A percentile compares a stretch with the other conserved stretches of the same genome.
Evolutionary conservation across 2,797 vertebrate genomes (phyloP).

Genomic region (Tinamus major): DNA sequence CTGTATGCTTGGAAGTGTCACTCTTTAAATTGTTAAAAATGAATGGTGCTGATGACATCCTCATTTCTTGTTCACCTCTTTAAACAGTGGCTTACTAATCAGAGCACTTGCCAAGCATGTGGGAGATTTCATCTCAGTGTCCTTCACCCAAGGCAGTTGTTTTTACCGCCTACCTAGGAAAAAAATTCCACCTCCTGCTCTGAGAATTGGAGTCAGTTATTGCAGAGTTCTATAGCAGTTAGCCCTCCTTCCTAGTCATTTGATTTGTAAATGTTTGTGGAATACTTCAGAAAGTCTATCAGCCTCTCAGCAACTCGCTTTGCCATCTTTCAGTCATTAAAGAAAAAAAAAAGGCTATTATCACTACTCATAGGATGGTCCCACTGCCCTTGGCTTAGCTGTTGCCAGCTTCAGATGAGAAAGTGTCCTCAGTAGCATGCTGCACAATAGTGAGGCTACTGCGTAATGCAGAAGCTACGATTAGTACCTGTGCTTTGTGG

Average conservation of each 20-base stretch:
- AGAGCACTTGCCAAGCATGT: not conserved
- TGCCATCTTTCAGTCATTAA: not conserved
- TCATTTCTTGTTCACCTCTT: not conserved
- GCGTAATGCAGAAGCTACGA: not conserved
- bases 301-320: not conserved
- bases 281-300: not conserved
- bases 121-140: not conserved
- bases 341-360: not conserved
- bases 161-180: not conserved
- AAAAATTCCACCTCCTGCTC: not conserved
- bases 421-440: accelerated
- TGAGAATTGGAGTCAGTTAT: not conserved
- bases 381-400: not conserved
- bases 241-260: not conserved
- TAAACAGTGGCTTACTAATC: not conserved
- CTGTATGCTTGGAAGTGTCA: not conserved
- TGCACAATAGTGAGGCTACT: not conserved
- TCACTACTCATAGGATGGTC: not conserved
- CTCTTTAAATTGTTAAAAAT: not conserved
- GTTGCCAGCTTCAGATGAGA: not conserved
- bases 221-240: not conserved
- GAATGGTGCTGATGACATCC: not conserved
- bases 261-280: not conserved
- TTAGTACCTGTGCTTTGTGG: not conserved
- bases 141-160: not conserved